These are phyloP conservation scores for Metallyticus violacea DNA, from an alignment of 2,888 invertebrate genomes.

Conservation along the genomic window DNA sequence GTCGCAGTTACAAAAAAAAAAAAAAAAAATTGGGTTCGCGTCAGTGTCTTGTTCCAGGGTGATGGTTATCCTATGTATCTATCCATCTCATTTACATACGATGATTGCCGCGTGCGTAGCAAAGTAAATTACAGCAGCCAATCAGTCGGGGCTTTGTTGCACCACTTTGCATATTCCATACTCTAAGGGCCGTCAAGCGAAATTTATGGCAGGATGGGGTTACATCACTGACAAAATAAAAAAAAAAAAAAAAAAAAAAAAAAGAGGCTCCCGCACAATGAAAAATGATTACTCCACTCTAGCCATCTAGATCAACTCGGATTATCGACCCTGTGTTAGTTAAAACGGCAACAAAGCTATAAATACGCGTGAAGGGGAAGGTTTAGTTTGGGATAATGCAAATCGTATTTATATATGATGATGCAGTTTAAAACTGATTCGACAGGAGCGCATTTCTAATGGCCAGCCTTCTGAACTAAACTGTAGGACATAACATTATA, in stretches of 20 bases:
- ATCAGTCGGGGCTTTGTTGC: neutral
- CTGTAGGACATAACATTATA: no score
- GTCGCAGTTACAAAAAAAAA: no score
- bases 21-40: neutral
- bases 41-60: neutral
- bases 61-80: neutral
- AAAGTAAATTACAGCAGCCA: neutral
- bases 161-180: neutral
- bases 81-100: constrained; percentile 28
- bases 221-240: neutral
- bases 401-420: neutral
- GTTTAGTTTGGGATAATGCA: neutral
- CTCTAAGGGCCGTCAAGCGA: neutral
- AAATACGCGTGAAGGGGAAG: neutral
- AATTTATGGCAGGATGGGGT: neutral
- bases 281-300: neutral
- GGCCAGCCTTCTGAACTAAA: neutral
- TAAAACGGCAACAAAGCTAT: neutral
- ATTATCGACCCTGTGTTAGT: neutral
- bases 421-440: neutral
- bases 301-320: neutral
- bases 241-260: neutral
- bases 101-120: constrained; percentile 25
- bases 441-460: neutral
- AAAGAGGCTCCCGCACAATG: neutral